A percentile compares a stretch with the other conserved stretches of the same genome.
phyloP scores from a whole-genome alignment of 2,797 vertebrate genomes.

The Helicolenus hilgendorfi region DNA sequence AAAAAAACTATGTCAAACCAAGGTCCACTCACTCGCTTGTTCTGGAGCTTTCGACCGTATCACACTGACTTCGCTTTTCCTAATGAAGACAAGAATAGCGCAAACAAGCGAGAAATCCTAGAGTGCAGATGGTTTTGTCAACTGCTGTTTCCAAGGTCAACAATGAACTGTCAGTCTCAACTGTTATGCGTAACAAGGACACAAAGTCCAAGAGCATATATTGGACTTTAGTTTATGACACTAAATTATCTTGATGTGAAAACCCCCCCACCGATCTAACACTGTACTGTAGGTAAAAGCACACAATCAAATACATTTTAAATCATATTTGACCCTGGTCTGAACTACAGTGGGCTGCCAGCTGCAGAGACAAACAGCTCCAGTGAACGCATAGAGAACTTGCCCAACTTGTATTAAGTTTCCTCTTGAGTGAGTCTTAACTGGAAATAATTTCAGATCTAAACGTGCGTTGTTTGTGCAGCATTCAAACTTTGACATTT shows the following conservation, averaged over 20 bases:
- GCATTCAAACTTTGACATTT: conserved; percentile 12
- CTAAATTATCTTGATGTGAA: not conserved
- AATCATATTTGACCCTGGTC: conserved; percentile 6
- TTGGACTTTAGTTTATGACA: not conserved
- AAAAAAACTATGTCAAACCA: not conserved
- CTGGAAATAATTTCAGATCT: conserved; percentile 1
- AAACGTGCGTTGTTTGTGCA: conserved; percentile 21
- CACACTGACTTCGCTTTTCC: not conserved
- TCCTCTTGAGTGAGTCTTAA: conserved; percentile 15
- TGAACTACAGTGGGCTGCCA: conserved; percentile 19
- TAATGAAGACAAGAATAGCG: not conserved
- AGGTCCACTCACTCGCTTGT: not conserved
- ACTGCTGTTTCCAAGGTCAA: not conserved
- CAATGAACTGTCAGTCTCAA: not conserved
- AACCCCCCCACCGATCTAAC: not conserved
- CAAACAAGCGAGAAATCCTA: not conserved
- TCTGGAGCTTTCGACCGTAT: not conserved
- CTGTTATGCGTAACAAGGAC: not conserved
- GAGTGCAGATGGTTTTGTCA: not conserved
- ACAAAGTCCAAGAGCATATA: not conserved
- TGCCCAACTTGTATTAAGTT: conserved; percentile 44
- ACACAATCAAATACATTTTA: not conserved
- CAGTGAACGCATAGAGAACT: conserved; percentile 13
- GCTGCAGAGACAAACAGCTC: conserved; percentile 20
- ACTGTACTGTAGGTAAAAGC: not conserved